A percentile compares a stretch with the other conserved stretches of the same genome.
These are phyloP conservation scores for Melipona bicolor DNA, from an alignment of 2,888 invertebrate genomes.

Conservation along the genomic window DNA sequence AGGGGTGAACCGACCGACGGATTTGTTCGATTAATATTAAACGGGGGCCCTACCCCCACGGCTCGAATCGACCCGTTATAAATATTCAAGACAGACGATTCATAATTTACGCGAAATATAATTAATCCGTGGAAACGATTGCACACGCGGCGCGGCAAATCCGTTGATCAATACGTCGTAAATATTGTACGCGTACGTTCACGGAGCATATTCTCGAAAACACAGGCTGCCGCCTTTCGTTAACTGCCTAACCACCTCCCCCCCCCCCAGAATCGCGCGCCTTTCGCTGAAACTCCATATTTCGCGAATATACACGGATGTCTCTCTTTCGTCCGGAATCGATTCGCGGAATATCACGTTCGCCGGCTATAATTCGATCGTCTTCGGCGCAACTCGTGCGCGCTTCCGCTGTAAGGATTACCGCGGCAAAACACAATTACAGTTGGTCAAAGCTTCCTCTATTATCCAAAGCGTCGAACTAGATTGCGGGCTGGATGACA, in stretches of 20 bases:
- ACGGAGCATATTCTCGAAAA: neutral
- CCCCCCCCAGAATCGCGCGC: neutral
- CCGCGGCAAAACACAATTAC: conserved; percentile 45
- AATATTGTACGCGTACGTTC: conserved; percentile 2
- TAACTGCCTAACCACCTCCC: too few species aligned
- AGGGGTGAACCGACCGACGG: neutral
- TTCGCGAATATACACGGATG: neutral
- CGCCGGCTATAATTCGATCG: conserved; percentile 47
- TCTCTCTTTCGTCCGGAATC: neutral
- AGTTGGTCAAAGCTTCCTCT: conserved; percentile 55
- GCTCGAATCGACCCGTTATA: conserved; percentile 31
- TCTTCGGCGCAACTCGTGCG: conserved; percentile 34
- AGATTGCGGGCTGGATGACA: conserved; percentile 48
- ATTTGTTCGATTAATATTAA: conserved; percentile 48
- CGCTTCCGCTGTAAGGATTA: conserved; percentile 37
- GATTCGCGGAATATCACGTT: conserved; percentile 32
- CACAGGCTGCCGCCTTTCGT: neutral
- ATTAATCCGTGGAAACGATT: conserved; percentile 49
- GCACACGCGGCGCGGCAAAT: conserved; percentile 12
- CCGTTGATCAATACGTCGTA: conserved; percentile 43
- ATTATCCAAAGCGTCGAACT: conserved; percentile 46
- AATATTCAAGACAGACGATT: conserved; percentile 48
- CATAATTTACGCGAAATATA: conserved; percentile 46
- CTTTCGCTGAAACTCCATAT: neutral
- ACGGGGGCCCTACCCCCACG: neutral